Evolutionary conservation across 2,113 vertebrate genomes (phyloP).

Genomic region (Platysternon megacephalum): DNA sequence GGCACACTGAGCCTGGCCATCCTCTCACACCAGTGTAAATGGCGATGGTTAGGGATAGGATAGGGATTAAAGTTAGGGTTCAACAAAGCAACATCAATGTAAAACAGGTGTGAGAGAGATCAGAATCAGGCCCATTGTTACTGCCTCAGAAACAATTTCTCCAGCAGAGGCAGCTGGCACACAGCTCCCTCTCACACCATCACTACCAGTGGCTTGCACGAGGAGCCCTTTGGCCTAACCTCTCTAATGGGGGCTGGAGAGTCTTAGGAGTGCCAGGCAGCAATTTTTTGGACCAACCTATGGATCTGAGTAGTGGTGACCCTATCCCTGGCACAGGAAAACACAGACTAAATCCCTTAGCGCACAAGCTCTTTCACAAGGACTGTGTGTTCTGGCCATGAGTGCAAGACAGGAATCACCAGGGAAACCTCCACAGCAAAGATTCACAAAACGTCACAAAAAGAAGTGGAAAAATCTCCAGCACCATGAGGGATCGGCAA

Average conservation of each 20-base stretch:
- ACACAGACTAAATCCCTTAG: too few species aligned
- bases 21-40: not conserved
- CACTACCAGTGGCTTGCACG: not conserved
- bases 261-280: not conserved
- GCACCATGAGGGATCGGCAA: not conserved
- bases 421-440: not conserved
- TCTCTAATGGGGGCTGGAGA: not conserved
- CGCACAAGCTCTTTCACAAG: too few species aligned
- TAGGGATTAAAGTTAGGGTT: too few species aligned
- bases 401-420: not conserved
- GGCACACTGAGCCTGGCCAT: not conserved
- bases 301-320: not conserved
- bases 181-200: not conserved
- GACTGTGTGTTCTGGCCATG: not conserved
- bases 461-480: not conserved
- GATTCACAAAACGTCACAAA: not conserved
- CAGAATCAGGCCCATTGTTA: fast-evolving
- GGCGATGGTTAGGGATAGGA: not conserved
- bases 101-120: not conserved
- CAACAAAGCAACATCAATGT: not conserved
- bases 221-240: not conserved
- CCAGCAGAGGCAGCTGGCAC: not conserved
- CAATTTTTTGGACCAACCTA: not conserved
- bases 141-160: fast-evolving
- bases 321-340: not conserved